Evolutionary conservation across 2,797 vertebrate genomes (phyloP).

Genomic region (Sebastes iracundus): DNA sequence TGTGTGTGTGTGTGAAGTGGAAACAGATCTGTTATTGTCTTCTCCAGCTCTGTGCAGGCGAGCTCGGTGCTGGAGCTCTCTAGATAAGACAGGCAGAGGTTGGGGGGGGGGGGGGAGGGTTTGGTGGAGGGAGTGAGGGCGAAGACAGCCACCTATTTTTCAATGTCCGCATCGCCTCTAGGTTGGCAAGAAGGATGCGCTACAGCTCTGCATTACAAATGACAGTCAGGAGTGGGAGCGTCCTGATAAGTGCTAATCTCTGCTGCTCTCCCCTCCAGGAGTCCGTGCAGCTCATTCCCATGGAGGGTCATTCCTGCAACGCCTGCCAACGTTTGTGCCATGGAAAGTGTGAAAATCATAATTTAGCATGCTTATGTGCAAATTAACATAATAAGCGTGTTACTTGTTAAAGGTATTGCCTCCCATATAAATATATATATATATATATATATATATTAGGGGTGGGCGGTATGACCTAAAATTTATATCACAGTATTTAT

Average conservation of each 20-base stretch:
- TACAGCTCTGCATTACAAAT: constrained; percentile 58
- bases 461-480: too few species aligned
- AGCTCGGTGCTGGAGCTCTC: constrained; percentile 27
- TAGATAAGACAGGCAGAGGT: constrained; percentile 48
- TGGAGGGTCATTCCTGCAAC: background rate
- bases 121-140: fast-evolving
- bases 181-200: constrained; percentile 30
- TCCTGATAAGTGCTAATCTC: constrained; percentile 59
- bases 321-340: background rate
- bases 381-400: background rate
- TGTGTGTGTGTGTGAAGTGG: background rate
- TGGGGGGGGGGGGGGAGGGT: background rate
- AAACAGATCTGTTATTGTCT: constrained; percentile 47
- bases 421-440: background rate
- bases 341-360: background rate
- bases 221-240: constrained; percentile 48
- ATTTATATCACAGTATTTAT: too few species aligned
- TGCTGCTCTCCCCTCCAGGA: constrained; percentile 44
- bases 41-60: constrained; percentile 10
- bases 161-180: constrained; percentile 45
- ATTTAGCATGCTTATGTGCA: background rate
- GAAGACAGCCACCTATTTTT: constrained; percentile 60
- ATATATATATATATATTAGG: background rate
- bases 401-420: background rate
- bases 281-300: constrained; percentile 19